Base-by-base conservation (phyloP, 2,888 invertebrate genomes). In the Macrosoma leucophasiata region DNA sequence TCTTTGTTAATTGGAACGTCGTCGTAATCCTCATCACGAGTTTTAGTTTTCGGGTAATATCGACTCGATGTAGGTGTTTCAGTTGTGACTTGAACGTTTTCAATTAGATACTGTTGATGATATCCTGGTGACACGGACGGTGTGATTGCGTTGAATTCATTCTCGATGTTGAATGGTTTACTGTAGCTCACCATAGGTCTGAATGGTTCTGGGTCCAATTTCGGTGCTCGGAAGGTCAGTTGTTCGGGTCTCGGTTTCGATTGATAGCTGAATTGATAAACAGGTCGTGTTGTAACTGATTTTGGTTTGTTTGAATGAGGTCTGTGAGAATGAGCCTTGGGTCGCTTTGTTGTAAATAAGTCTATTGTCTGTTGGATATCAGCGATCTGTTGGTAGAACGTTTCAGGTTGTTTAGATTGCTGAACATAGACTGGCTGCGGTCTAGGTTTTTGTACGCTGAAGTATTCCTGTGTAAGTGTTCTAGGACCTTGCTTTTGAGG, bases 231-330 rank as follows among this genome's bases (percentile, higher is more conserved):
- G 67, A 85, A 84, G 2, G 75, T 72, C 12, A 73, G 48, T 26
- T 82, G 77, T 20, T 85, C 84, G 5, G 75, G 82, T 43, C 82
- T 71, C 13, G 66, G 68, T 6, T 88, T 84, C 0, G 89, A 86
- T 58, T 92, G 89, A 56, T 90, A 92, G 53, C 89, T 91, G 60
- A 89, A 93, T 58, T 92, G 91, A 58, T 91, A 92, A 2, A 78
- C 71, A 1, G 91, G 90, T 55, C 89, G 87, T 1, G 86, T 62
- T 29, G 86, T 72, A 9, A 76, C 69, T 7, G 86, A 70, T 55
- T 87, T 87, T 4, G 85, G 77, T 55, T 87, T 79, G 52, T 74
- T 77, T 12, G 61, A 52, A 36, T 76, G 69, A 11, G 65, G 64
- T 41, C 77, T 64, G 36, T 72, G 71, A 8, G 72, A 64, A 37